These are phyloP conservation scores for Drosophila kepulauana DNA, from an alignment of 1,140 invertebrate species.

Conservation along the genomic window DNA sequence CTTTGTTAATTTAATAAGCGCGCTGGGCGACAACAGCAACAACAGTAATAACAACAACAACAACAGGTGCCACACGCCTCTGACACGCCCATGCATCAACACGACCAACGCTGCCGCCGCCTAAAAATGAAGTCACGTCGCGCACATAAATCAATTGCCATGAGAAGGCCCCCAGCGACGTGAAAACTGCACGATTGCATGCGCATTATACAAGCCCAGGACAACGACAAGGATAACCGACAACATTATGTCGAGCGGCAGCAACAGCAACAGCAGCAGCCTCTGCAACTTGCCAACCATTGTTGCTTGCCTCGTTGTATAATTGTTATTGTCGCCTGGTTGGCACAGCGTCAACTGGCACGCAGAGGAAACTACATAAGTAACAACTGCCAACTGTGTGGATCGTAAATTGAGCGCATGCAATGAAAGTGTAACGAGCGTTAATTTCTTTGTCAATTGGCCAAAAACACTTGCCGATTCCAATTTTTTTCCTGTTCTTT, in stretches of 20 bases:
- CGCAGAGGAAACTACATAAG: conserved; percentile 1
- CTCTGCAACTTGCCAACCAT: background rate
- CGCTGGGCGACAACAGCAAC: conserved; percentile 36
- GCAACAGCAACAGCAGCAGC: no score
- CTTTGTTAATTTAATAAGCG: conserved; percentile 79
- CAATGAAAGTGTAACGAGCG: conserved; percentile 77
- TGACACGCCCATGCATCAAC: background rate
- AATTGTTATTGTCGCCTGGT: background rate
- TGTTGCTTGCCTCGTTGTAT: background rate
- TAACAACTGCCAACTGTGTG: conserved; percentile 8
- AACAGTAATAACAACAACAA: conserved; percentile 42
- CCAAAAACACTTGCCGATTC: background rate
- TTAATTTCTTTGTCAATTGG: conserved; percentile 73
- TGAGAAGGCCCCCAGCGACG: conserved; percentile 64
- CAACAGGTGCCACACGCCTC: conserved; percentile 65
- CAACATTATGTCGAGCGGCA: background rate
- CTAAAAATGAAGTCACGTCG: conserved; percentile 76
- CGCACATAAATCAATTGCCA: conserved; percentile 76
- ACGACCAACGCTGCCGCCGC: background rate
- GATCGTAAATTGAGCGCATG: conserved; percentile 68
- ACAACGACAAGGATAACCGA: conserved; percentile 18
- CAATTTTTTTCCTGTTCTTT: background rate
- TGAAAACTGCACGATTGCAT: conserved; percentile 71
- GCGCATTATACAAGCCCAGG: conserved; percentile 11
- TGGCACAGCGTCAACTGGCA: conserved; percentile 62